Base-by-base conservation (phyloP, 2,113 vertebrate genomes). In the Scopus umbretta region DNA sequence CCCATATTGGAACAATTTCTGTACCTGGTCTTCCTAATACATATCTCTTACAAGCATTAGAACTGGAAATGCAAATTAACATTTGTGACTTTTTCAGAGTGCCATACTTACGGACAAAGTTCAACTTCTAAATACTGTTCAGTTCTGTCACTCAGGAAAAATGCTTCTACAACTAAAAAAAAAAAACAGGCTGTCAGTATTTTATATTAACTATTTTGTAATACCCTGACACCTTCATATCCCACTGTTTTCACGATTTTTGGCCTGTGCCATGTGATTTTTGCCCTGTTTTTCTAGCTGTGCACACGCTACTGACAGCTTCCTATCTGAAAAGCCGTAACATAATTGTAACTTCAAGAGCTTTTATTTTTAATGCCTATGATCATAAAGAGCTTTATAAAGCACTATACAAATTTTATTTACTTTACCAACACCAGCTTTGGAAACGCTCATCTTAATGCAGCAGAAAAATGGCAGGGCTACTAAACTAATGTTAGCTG, bases 81-180 rank as follows among this genome's bases (percentile, higher is more conserved):
- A 79, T 43, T 20, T 78, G 68, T 75, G 43, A 71, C 65, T 71
- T 88, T 42, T 70, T 53, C 36, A 94, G 86, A 55, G 23, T 22
- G 56, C 67, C 32, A 42, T 97, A 99, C 99, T 99, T 98, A 99
- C 98, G 98, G 99, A 92, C 99, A 99, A 93, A 99, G 97, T 97
- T 99, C 99, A 80, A 99, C 98, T 98, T 99, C 99, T 43, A 99
- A 98, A 96, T 99, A 99, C 58, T 98, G 98, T 90, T 98, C 98
- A 58, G 97, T 98, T 53, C 95, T 92, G 87, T 97, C 98, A 95
- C 98, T 99, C 84, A 99, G 97, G 95, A 99, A 99, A 97, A 99
- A 99, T 17, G 98, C 98, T 98, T 99, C 99, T 38, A 99, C 98
- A 97, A 99, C 99, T 99, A 70, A 88, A 93, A 88, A 88, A 49